These are phyloP conservation scores for Leptopilina boulardi DNA, from an alignment of 1,140 invertebrate species.

Conservation along the genomic window DNA sequence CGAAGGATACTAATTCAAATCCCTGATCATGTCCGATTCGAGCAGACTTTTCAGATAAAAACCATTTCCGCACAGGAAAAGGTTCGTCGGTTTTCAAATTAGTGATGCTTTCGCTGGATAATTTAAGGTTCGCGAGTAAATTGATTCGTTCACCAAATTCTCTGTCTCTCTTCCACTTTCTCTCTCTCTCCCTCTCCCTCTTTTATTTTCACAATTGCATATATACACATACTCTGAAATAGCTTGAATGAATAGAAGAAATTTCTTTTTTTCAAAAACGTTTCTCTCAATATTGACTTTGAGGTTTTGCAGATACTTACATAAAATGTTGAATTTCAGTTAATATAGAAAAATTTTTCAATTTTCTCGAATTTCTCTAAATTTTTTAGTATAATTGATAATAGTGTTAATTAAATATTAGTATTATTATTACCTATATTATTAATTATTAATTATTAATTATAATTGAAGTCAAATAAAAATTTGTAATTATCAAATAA, in stretches of 20 bases:
- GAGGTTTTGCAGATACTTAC: neutral
- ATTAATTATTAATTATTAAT: too few relatives aligned
- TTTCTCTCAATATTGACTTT: constrained; percentile 19
- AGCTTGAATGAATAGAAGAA: constrained; percentile 2
- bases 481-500: too few relatives aligned
- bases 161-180: neutral
- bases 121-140: constrained; percentile 18
- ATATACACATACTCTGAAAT: neutral
- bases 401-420: too few relatives aligned
- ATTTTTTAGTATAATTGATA: too few relatives aligned
- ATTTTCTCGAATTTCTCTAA: neutral
- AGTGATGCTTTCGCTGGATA: constrained; percentile 15
- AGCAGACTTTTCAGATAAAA: constrained; percentile 16
- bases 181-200: neutral
- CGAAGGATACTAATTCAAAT: constrained; percentile 20
- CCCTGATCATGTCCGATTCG: constrained; percentile 24
- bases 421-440: too few relatives aligned
- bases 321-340: constrained; percentile 8
- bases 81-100: constrained; percentile 12
- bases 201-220: neutral
- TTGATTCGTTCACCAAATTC: constrained; percentile 12
- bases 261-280: neutral
- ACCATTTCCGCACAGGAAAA: constrained; percentile 9
- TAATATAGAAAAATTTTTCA: neutral
- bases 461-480: too few relatives aligned